Base-by-base conservation (phyloP, 2,113 vertebrate species). In the Todiramphus saurophagus region DNA sequence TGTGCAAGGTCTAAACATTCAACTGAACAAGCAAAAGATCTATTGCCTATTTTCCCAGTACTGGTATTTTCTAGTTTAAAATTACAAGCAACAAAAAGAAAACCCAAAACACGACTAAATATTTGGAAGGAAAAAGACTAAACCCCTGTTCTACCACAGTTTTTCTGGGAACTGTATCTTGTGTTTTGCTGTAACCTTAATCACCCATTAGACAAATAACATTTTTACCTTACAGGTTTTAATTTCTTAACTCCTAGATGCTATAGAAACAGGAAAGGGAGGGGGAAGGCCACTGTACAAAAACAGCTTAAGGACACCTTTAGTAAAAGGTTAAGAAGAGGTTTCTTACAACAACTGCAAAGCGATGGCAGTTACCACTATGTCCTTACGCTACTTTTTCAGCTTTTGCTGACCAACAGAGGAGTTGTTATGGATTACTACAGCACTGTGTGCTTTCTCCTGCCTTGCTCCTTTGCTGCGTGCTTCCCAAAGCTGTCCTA, bases 341-440 rank as follows among this genome's bases (percentile, higher is more conserved):
- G 13, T 3, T 59, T 60, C 28, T 53, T 23, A 25, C 16, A 37
- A 3, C 0, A 14, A 23, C 28, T 9, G 7, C 37, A 31, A 30
- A 48, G n/a, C 25, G 5, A 4, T 1, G 11, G 25, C 0, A 8
- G n/a, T 28, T 17, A 5, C 12, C 31, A 28, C 7, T 27, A 16
- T 33, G 28, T 0, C 15, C 8, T 33, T 5, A 6, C 3, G 21
- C 10, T 4, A 43, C 46, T 30, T 33, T 51, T 64, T 58, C 28
- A 60, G 39, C 27, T 55, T 43, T n/a, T 64, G 30, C 56, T 41
- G 11, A 23, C 11, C 33, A 6, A 1, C 31, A 6, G 11, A 31
- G 55, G 4, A 24, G 31, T 0, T 23, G 11, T 1, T 3, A 4
- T n/a, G 0, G n/a, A 16, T 0, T 1, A 14, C 46, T 10, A 44